phyloP scores from a whole-genome alignment of 2,888 invertebrate genomes.

The Melinaea menophilus region DNA sequence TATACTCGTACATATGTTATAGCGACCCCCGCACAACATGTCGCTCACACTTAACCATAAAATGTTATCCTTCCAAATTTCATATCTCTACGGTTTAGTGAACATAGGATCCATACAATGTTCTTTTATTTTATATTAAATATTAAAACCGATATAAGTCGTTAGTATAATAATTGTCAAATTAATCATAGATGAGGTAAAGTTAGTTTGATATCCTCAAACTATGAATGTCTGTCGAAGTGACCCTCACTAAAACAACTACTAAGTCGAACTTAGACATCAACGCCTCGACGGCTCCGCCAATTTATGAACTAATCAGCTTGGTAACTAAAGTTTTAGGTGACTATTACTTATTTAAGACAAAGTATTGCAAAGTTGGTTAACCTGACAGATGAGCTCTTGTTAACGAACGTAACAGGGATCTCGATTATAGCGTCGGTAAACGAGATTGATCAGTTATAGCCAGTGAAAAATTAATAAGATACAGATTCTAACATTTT shows the following conservation, averaged over 20 bases:
- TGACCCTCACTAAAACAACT: constrained; percentile 13
- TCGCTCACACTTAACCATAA: too few species aligned
- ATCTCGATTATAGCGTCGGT: neutral
- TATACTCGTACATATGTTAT: too few species aligned
- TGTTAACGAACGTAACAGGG: constrained; percentile 25
- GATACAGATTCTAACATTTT: too few species aligned
- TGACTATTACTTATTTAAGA: constrained; percentile 31
- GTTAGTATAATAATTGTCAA: neutral
- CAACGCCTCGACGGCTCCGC: constrained; percentile 28
- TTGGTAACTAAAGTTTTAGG: constrained; percentile 29
- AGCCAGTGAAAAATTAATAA: neutral
- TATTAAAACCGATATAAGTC: too few species aligned
- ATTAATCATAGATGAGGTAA: neutral
- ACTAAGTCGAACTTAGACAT: constrained; percentile 22
- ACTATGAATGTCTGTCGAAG: constrained; percentile 12
- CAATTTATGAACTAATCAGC: constrained; percentile 31
- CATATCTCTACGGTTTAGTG: too few species aligned
- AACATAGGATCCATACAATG: too few species aligned
- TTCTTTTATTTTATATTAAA: too few species aligned
- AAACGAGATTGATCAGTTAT: neutral
- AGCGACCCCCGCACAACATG: too few species aligned
- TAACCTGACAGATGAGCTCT: constrained; percentile 30
- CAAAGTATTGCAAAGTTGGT: constrained; percentile 33
- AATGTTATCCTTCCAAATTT: too few species aligned
- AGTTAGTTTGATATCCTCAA: constrained; percentile 6